Conservation (phyloP, 1,140 invertebrate genomes). For the Temnothorax longispinosus region DNA sequence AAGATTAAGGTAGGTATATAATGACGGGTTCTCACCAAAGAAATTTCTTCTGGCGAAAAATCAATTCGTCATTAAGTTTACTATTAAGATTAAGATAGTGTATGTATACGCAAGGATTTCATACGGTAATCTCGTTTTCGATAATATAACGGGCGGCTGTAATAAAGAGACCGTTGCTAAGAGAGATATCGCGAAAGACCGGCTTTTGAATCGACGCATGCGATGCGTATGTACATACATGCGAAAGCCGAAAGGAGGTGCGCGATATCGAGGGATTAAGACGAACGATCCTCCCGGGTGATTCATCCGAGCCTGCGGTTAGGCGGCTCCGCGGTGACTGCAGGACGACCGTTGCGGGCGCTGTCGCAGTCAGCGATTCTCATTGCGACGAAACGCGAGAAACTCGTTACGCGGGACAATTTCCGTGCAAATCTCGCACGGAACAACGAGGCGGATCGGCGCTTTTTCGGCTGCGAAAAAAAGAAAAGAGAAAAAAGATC, state of each 20-base stretch:
- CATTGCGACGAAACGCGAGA: slow-evolving; percentile 32
- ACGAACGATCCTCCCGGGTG: slow-evolving; percentile 74
- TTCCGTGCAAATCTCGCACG: neutral
- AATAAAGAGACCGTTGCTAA: neutral
- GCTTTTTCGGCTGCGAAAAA: neutral
- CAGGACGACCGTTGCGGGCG: slow-evolving; percentile 45
- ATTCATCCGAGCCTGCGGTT: slow-evolving; percentile 79
- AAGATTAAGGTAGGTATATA: neutral
- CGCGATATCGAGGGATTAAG: slow-evolving; percentile 65
- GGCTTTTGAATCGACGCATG: neutral
- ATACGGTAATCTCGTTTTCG: neutral
- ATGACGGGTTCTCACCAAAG: neutral
- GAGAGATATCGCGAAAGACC: slow-evolving; percentile 36
- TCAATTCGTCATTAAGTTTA: neutral
- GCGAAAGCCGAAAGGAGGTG: slow-evolving; percentile 37
- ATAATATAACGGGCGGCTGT: neutral
- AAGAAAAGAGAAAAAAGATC: neutral
- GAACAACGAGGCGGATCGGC: slow-evolving; percentile 24
- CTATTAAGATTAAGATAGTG: neutral
- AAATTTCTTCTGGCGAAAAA: neutral
- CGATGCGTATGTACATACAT: neutral
- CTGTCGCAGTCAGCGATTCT: slow-evolving; percentile 60
- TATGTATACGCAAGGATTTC: neutral
- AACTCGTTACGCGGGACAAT: neutral
- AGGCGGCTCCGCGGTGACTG: slow-evolving; percentile 55